phyloP scores from a whole-genome alignment of 1,140 invertebrate species.

The Drosophila repletoides region DNA sequence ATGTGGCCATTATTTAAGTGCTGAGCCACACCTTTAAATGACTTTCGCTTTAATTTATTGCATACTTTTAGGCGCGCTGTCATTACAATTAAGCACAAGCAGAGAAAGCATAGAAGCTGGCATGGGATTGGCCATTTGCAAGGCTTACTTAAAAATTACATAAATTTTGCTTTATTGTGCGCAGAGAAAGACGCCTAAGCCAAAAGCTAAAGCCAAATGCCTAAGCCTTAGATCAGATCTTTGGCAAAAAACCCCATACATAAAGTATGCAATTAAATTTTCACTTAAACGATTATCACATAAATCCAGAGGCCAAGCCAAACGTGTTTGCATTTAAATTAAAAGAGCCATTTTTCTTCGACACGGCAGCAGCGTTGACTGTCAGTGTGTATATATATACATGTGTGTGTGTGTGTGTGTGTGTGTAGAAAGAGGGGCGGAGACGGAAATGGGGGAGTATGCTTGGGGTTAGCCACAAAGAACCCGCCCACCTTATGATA shows the following conservation, averaged over 20 bases:
- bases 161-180: slow-evolving; percentile 74
- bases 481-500: slow-evolving; percentile 75
- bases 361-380: slow-evolving; percentile 17
- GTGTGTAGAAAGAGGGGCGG: not conserved
- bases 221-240: slow-evolving; percentile 53
- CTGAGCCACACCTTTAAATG: slow-evolving; percentile 42
- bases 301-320: slow-evolving; percentile 75
- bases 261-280: slow-evolving; percentile 83
- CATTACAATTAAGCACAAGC: slow-evolving; percentile 69
- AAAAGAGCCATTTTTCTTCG: slow-evolving; percentile 82
- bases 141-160: slow-evolving; percentile 79
- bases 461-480: slow-evolving; percentile 44
- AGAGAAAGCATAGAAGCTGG: not conserved
- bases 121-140: slow-evolving; percentile 32
- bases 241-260: slow-evolving; percentile 72
- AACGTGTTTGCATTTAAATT: slow-evolving; percentile 82
- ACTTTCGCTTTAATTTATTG: slow-evolving; percentile 66
- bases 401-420: slow-evolving; percentile 19
- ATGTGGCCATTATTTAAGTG: slow-evolving; percentile 47
- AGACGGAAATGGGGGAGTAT: no score
- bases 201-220: slow-evolving; percentile 47
- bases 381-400: not conserved
- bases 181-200: slow-evolving; percentile 7
- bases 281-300: slow-evolving; percentile 82
- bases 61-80: slow-evolving; percentile 75